Base-by-base conservation (phyloP, 2,113 vertebrate genomes). In the Triplophysa dalaica region DNA sequence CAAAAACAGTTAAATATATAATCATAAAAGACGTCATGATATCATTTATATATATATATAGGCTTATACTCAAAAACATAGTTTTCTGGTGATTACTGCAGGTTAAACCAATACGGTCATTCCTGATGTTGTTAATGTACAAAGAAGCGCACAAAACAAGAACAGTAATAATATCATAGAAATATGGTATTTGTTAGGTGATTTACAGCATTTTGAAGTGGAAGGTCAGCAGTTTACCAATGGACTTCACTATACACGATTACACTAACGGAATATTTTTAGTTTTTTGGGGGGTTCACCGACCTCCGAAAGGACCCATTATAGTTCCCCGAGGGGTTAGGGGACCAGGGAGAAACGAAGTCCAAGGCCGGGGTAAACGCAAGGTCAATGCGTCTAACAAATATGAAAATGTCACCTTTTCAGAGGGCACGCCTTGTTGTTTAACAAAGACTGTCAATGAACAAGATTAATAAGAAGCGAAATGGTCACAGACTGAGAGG, bases 371-470 rank as follows among this genome's bases (percentile, higher is more conserved):
- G 96, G 97, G 96, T 99, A 96, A 98, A 97, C 93, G 94, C 94
- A 94, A 95, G 97, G 96, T 99, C 97, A 99, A 90, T 88, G 93
- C 94, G 97, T 99, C 97, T 98, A 98, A 98, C 95, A 95, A 95
- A 98, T 98, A 98, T 98, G 95, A 99, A 99, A 98, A 99, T 97
- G 96, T 96, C 95, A 92, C 95, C 94, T 95, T 94, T 94, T 95
- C 89, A 85, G 88, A 82, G 93, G 94, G 94, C 93, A 94, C 93
- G 95, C 95, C 97, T 97, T 95, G 95, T 96, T 97, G 96, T 96
- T 98, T 98, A 99, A 98, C 97, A 99, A 99, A 99, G 97, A 99
- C 95, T 99, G 97, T 98, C 97, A 98, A 96, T 96, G 96, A 93
- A 90, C 91, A 95, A 98, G 97, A 99, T 98, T 98, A 98, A 99